Conservation (phyloP, 1,140 invertebrate species). For the Doryteuthis pealeii region DNA sequence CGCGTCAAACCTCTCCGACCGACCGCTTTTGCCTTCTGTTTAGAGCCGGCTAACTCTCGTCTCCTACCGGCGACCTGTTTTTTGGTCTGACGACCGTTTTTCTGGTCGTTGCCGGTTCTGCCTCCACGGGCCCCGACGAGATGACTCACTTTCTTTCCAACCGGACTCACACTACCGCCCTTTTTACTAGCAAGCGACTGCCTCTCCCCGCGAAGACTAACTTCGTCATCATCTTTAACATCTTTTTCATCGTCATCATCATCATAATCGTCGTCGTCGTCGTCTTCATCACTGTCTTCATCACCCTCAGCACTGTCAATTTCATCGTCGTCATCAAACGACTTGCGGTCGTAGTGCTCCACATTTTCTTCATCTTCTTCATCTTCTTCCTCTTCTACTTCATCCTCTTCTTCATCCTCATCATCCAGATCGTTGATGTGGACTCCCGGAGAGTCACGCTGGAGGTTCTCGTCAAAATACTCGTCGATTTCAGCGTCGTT, state of each 20-base stretch:
- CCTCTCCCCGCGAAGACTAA: background rate
- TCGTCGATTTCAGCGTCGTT: slow-evolving; percentile 19
- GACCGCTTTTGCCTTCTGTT: background rate
- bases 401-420: slow-evolving; percentile 19
- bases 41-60: slow-evolving; percentile 25
- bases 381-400: slow-evolving; percentile 12
- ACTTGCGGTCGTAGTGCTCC: slow-evolving; percentile 12
- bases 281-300: slow-evolving; percentile 20
- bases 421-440: slow-evolving; percentile 14
- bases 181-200: slow-evolving; percentile 16
- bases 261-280: slow-evolving; percentile 18
- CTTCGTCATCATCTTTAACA: slow-evolving; percentile 7
- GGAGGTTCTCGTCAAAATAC: slow-evolving; percentile 17
- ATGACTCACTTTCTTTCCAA: background rate
- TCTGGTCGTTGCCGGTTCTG: slow-evolving; percentile 28
- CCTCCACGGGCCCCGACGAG: background rate
- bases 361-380: background rate
- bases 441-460: background rate
- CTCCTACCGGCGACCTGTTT: slow-evolving; percentile 30
- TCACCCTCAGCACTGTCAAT: slow-evolving; percentile 22
- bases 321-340: slow-evolving; percentile 16
- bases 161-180: slow-evolving; percentile 13
- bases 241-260: slow-evolving; percentile 12
- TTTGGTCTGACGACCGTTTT: slow-evolving; percentile 30
- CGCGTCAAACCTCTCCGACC: background rate